Percentiles rank a stretch among this genome's conserved stretches.
Conservation (phyloP, 2,113 vertebrate species). For the Antigone vipio region DNA sequence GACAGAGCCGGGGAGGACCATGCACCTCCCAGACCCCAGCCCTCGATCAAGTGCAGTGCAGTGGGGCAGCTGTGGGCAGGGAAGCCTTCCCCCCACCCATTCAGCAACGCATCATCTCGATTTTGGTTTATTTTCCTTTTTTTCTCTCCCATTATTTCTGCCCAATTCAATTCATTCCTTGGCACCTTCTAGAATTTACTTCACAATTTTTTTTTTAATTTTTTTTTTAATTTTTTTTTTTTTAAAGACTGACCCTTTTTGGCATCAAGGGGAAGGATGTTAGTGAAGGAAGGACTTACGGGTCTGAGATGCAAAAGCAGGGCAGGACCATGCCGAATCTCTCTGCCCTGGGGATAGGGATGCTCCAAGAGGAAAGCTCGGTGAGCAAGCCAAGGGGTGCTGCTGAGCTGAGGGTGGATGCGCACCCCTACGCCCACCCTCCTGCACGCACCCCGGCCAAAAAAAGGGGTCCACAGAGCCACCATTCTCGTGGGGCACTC, state of each 20-base stretch:
- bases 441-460: not conserved
- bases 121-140: not conserved
- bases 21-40: not conserved
- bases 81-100: not conserved
- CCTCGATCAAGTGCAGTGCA: constrained; percentile 45
- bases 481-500: not conserved
- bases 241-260: not conserved
- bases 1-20: not conserved
- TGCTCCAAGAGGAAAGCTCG: not conserved
- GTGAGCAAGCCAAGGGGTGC: not conserved
- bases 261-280: not conserved
- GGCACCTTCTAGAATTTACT: not conserved
- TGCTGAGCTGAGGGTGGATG: not conserved
- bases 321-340: not conserved
- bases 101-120: not conserved
- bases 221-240: too few relatives aligned
- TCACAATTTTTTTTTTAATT: not conserved
- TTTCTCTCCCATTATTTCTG: not conserved
- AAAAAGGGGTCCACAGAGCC: fast-evolving
- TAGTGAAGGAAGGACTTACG: not conserved
- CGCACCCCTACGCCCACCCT: not conserved
- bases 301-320: not conserved
- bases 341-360: not conserved
- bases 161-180: not conserved
- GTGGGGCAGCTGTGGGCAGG: not conserved